A percentile compares a stretch with the other conserved stretches of the same genome.
phyloP scores from a whole-genome alignment of 2,797 vertebrate species.

The Sylvilagus floridanus region DNA sequence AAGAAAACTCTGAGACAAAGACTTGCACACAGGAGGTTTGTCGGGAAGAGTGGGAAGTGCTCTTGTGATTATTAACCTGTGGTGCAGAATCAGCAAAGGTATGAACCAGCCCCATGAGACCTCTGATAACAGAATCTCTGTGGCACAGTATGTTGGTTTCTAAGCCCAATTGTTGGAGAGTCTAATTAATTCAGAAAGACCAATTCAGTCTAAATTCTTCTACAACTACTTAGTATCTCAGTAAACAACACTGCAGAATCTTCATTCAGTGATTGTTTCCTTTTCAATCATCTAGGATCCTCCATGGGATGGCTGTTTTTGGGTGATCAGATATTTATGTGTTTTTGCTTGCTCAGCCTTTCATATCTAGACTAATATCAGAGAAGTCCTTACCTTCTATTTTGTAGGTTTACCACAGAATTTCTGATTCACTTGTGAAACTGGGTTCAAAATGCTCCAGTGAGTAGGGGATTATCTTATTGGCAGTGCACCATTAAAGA shows the following conservation, averaged over 20 bases:
- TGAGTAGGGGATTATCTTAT: background rate
- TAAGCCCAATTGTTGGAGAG: background rate
- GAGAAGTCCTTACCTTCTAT: background rate
- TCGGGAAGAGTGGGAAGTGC: background rate
- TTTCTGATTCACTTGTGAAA: background rate
- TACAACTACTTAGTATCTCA: background rate
- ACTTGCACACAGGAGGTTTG: background rate
- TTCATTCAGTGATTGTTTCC: background rate
- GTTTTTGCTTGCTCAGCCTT: background rate
- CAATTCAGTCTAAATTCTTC: background rate
- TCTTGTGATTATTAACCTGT: background rate
- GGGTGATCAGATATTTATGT: too few species aligned
- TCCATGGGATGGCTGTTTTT: background rate
- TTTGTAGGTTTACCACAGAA: background rate
- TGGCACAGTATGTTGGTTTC: background rate
- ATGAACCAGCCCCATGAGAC: background rate
- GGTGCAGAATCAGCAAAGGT: background rate
- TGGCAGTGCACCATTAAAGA: background rate
- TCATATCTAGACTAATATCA: background rate
- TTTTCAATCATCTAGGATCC: background rate
- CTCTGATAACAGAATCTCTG: fast-evolving
- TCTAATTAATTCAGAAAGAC: background rate
- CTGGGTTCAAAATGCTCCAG: background rate
- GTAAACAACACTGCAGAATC: background rate
- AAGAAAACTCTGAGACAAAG: background rate